Percentiles rank a stretch among this genome's conserved stretches.
phyloP scores from a whole-genome alignment of 2,113 vertebrate species.

The Platycercus adscitus region DNA sequence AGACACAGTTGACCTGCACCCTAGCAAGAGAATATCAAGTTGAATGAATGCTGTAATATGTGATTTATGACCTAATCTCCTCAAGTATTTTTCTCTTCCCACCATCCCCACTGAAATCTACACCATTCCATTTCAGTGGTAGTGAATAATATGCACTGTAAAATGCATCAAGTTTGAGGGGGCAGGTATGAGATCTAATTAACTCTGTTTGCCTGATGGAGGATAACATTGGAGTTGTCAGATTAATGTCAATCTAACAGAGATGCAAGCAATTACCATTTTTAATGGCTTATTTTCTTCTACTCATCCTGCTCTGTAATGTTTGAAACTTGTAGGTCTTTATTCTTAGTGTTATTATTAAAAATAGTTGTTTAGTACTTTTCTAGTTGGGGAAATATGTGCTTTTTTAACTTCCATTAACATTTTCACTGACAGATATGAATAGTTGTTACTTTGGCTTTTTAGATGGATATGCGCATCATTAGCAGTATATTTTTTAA shows the following conservation, averaged over 20 bases:
- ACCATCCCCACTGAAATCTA: background rate
- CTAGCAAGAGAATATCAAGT: background rate
- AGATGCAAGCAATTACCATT: background rate
- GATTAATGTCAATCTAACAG: background rate
- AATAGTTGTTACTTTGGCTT: background rate
- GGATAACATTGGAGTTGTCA: background rate
- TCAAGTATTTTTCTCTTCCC: background rate
- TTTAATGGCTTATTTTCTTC: background rate
- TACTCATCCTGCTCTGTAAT: background rate
- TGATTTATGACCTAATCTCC: conserved; percentile 11
- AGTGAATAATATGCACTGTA: background rate
- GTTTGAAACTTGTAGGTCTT: background rate
- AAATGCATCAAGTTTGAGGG: background rate
- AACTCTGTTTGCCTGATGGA: background rate
- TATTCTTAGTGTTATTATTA: background rate
- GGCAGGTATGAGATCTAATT: background rate
- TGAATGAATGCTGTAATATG: background rate
- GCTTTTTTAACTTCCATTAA: background rate
- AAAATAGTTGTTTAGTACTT: background rate
- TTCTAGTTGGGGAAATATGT: background rate
- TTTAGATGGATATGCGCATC: background rate
- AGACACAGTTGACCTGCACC: background rate
- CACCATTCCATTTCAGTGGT: background rate
- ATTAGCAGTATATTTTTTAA: background rate
- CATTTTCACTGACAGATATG: background rate